These are phyloP conservation scores for Caenorhabditis briggsae DNA, from an alignment of 1,140 invertebrate species.

Conservation along the genomic window DNA sequence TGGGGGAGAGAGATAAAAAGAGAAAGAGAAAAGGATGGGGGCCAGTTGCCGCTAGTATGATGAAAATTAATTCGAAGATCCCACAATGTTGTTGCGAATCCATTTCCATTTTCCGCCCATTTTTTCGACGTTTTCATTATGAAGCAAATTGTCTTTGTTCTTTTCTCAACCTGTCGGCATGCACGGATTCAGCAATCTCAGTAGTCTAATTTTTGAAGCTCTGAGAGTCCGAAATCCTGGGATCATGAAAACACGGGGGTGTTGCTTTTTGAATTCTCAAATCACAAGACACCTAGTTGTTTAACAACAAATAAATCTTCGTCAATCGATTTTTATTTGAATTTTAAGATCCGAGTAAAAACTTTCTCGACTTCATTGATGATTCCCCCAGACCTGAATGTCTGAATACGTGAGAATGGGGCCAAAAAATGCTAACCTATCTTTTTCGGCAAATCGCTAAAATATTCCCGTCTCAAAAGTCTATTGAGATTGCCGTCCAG, in stretches of 20 bases:
- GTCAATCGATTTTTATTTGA: too few species aligned
- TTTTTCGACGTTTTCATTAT: neutral
- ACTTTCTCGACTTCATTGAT: neutral
- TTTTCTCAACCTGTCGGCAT: too few species aligned
- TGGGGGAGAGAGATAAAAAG: slow-evolving; percentile 5
- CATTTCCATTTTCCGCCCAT: neutral
- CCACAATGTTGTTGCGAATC: slow-evolving; percentile 44
- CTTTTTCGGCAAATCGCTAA: neutral
- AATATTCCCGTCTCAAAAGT: neutral
- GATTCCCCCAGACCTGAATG: neutral
- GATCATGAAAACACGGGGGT: too few species aligned
- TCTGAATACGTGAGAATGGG: neutral
- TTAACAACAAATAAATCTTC: too few species aligned
- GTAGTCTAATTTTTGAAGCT: too few species aligned
- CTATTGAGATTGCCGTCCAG: neutral
- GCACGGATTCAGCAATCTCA: too few species aligned
- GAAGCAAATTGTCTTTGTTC: neutral
- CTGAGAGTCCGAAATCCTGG: too few species aligned
- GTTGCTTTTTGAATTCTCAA: too few species aligned
- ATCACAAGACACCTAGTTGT: too few species aligned
- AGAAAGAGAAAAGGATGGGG: slow-evolving; percentile 29
- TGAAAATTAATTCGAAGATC: slow-evolving; percentile 56
- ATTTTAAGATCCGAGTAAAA: too few species aligned
- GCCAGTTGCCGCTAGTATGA: slow-evolving; percentile 45
- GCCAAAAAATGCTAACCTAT: neutral